Evolutionary conservation across 2,797 vertebrate genomes (phyloP).

Genomic region (Sebastes jordani): DNA sequence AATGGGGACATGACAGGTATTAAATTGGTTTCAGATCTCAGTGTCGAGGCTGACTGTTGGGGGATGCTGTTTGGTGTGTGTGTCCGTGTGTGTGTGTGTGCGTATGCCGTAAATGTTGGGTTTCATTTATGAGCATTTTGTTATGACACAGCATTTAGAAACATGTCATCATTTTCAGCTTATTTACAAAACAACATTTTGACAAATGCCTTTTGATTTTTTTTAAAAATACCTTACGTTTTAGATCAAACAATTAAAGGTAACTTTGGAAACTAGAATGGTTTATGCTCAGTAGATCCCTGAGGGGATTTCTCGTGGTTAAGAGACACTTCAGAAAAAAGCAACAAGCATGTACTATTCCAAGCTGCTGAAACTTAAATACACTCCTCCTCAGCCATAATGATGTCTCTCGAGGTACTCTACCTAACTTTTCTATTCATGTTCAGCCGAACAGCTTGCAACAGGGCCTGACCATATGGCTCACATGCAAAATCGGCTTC

Average conservation of each 20-base stretch:
- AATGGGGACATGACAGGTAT: slow-evolving; percentile 86
- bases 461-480: slow-evolving; percentile 64
- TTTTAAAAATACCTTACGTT: neutral
- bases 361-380: slow-evolving; percentile 55
- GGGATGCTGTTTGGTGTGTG: slow-evolving; percentile 7
- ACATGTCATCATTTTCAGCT: neutral
- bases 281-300: neutral
- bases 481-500: slow-evolving; percentile 51
- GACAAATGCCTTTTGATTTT: neutral
- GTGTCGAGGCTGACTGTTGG: slow-evolving; percentile 49
- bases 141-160: slow-evolving; percentile 23
- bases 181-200: neutral
- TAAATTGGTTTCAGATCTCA: slow-evolving; percentile 83
- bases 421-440: slow-evolving; percentile 55
- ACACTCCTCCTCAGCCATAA: slow-evolving; percentile 51
- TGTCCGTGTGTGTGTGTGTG: neutral
- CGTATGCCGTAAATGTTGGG: neutral
- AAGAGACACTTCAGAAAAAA: slow-evolving; percentile 11
- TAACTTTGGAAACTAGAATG: neutral
- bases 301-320: too few species aligned
- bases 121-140: slow-evolving; percentile 5
- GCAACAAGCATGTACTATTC: slow-evolving; percentile 38
- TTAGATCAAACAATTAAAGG: neutral
- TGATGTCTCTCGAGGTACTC: slow-evolving; percentile 65
- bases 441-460: slow-evolving; percentile 67